A percentile compares a stretch with the other conserved stretches of the same genome.
phyloP scores from a whole-genome alignment of 2,888 invertebrate genomes.

The Eretmocerus hayati region DNA sequence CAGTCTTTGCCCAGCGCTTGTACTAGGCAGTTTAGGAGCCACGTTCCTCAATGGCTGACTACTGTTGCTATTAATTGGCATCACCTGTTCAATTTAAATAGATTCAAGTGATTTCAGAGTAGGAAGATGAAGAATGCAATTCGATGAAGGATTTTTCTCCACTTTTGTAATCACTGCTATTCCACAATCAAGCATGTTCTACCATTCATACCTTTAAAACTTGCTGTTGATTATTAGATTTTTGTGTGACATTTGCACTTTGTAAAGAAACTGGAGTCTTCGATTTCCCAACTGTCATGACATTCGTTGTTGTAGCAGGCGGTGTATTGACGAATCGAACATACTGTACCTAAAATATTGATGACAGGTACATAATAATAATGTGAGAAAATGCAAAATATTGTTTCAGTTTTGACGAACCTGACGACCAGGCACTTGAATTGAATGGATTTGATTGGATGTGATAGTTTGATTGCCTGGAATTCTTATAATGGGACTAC shows the following conservation, averaged over 20 bases:
- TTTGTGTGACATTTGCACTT: slow-evolving; percentile 40
- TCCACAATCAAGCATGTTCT: neutral
- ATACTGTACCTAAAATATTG: slow-evolving; percentile 57
- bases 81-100: too few species aligned
- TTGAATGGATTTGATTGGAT: slow-evolving; percentile 59
- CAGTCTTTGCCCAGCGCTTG: slow-evolving; percentile 41
- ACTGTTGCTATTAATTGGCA: slow-evolving; percentile 38
- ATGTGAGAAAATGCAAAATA: neutral
- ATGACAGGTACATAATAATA: slow-evolving; percentile 4
- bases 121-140: too few species aligned
- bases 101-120: too few species aligned
- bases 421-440: slow-evolving; percentile 66
- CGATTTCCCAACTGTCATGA: slow-evolving; percentile 42
- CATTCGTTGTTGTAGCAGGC: slow-evolving; percentile 42
- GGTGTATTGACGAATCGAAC: slow-evolving; percentile 61
- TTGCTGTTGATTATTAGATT: slow-evolving; percentile 39
- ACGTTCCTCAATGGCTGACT: slow-evolving; percentile 41
- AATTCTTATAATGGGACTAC: slow-evolving; percentile 49
- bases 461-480: slow-evolving; percentile 47
- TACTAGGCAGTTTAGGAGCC: slow-evolving; percentile 47
- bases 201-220: slow-evolving; percentile 37
- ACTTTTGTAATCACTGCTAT: too few species aligned
- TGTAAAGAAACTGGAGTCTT: slow-evolving; percentile 38
- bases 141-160: too few species aligned
- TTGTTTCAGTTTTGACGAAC: slow-evolving; percentile 44